phyloP scores from a whole-genome alignment of 1,140 invertebrate genomes.

The Adoxophyes honmai region DNA sequence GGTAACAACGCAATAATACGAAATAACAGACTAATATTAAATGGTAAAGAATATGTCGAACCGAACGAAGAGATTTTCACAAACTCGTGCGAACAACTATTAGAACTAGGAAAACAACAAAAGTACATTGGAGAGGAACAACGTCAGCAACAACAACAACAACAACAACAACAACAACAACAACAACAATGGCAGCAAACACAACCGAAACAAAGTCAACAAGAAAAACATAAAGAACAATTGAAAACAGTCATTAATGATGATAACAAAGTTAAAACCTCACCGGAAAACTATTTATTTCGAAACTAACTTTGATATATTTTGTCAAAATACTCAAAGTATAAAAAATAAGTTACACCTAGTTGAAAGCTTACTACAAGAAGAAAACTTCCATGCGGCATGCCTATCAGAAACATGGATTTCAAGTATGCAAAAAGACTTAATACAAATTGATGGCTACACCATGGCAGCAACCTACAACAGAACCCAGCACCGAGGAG shows the following conservation, averaged over 20 bases:
- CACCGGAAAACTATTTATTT: background rate
- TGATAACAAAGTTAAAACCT: too few relatives aligned
- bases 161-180: too few relatives aligned
- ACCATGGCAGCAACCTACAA: background rate
- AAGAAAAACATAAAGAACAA: too few relatives aligned
- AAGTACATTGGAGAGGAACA: too few relatives aligned
- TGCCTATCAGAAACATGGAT: background rate
- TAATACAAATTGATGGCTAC: background rate
- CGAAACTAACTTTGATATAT: background rate
- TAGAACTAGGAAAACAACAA: too few relatives aligned
- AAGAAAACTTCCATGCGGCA: background rate
- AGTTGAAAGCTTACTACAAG: background rate
- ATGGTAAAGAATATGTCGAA: background rate
- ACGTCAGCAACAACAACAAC: too few relatives aligned
- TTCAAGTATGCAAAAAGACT: background rate
- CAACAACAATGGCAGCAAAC: too few relatives aligned
- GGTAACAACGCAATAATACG: background rate
- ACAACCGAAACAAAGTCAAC: too few relatives aligned
- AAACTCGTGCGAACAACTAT: too few relatives aligned
- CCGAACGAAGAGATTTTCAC: background rate
- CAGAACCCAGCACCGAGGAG: background rate
- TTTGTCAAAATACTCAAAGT: background rate
- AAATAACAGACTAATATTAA: background rate
- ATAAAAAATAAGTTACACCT: background rate
- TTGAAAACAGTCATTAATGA: too few relatives aligned